phyloP scores from a whole-genome alignment of 2,888 invertebrate genomes.

The Nemapogon koenigi region DNA sequence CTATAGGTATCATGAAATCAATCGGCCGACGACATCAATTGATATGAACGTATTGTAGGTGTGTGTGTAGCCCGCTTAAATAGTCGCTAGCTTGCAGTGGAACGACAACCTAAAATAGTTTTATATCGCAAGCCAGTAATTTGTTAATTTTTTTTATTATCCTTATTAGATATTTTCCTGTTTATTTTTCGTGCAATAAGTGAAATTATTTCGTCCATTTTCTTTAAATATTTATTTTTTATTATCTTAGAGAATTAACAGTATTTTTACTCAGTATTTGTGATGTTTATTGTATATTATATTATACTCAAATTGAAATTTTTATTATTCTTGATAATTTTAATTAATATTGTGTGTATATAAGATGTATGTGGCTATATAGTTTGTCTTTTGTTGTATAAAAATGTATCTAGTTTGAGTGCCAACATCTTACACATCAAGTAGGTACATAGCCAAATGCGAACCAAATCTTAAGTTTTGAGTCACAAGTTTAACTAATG shows the following conservation, averaged over 20 bases:
- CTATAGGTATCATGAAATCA: no score
- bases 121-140: no score
- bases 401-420: background rate
- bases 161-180: constrained; percentile 21
- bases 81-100: no score
- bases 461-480: background rate
- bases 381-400: constrained; percentile 2
- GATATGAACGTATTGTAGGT: no score
- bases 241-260: constrained; percentile 27
- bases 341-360: constrained; percentile 15
- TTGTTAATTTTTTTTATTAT: background rate
- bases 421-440: background rate
- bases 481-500: constrained; percentile 7
- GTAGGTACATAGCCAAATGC: background rate
- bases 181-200: constrained; percentile 49
- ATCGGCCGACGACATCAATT: no score
- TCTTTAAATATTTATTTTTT: constrained; percentile 28
- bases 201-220: constrained; percentile 58
- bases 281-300: constrained; percentile 13
- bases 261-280: constrained; percentile 30
- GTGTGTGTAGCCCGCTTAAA: no score
- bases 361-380: constrained; percentile 2
- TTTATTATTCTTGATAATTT: constrained; percentile 13
- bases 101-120: no score
- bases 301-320: constrained; percentile 13